phyloP scores from a whole-genome alignment of 2,888 invertebrate genomes.

The Melinaea marsaeus region DNA sequence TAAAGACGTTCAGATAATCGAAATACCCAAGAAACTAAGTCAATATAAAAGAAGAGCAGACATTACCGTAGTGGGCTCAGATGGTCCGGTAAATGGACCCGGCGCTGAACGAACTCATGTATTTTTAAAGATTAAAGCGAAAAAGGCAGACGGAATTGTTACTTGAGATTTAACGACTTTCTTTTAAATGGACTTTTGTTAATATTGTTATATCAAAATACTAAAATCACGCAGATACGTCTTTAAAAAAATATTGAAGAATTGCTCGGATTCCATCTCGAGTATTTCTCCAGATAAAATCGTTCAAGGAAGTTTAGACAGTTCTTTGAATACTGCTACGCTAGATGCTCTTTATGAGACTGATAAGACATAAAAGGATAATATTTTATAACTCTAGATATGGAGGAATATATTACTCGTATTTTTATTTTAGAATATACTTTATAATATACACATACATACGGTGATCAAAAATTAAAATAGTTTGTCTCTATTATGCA shows the following conservation, averaged over 20 bases:
- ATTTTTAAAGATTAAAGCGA: conserved; percentile 23
- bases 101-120: conserved; percentile 29
- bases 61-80: conserved; percentile 37
- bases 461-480: no score
- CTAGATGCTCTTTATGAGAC: conserved; percentile 7
- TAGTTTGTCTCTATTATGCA: no score
- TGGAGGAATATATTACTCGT: neutral
- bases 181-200: conserved; percentile 1
- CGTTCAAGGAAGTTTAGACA: conserved; percentile 52
- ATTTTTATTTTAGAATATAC: neutral
- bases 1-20: conserved; percentile 2
- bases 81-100: conserved; percentile 44
- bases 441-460: no score
- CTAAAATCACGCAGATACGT: no score
- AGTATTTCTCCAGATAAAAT: conserved; percentile 55
- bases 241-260: conserved; percentile 15
- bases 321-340: conserved; percentile 45
- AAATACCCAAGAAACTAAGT: conserved; percentile 20
- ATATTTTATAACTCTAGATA: neutral
- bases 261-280: conserved; percentile 30
- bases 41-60: conserved; percentile 17
- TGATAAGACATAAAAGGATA: neutral
- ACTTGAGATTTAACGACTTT: conserved; percentile 13
- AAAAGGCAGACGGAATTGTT: conserved; percentile 12
- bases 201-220: no score